phyloP scores from a whole-genome alignment of 2,113 vertebrate species.

The Poeciliopsis prolifica region DNA sequence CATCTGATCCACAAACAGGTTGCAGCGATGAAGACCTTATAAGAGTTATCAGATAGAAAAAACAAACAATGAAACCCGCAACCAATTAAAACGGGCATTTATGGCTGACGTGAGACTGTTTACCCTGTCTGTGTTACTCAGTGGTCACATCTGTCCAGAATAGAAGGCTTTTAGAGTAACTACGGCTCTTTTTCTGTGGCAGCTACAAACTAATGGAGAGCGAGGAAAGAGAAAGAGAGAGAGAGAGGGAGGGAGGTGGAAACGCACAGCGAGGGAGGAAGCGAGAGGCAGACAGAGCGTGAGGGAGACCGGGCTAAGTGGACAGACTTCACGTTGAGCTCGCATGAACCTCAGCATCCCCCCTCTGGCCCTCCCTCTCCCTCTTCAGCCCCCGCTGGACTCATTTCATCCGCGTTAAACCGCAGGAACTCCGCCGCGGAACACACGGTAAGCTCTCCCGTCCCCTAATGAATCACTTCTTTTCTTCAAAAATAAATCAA shows the following conservation, averaged over 20 bases:
- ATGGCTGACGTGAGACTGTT: not conserved
- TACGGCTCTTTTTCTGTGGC: not conserved
- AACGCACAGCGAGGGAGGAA: not conserved
- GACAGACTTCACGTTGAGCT: conserved; percentile 61
- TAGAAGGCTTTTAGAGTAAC: conserved; percentile 44
- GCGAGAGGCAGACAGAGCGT: conserved; percentile 10
- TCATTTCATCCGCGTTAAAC: conserved; percentile 36
- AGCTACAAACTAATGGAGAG: conserved; percentile 40
- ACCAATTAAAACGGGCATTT: not conserved
- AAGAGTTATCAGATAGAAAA: not conserved
- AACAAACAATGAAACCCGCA: not conserved
- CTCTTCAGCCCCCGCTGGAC: conserved; percentile 38
- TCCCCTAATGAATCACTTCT: not conserved
- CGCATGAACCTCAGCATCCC: conserved; percentile 57
- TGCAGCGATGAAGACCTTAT: not conserved
- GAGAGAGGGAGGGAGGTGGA: conserved; percentile 8
- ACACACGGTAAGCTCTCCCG: conserved; percentile 50
- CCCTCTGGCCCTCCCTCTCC: not conserved
- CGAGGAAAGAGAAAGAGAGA: not conserved
- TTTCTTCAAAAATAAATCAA: not conserved
- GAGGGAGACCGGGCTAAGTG: conserved; percentile 43
- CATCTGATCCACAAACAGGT: not conserved
- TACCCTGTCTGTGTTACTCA: conserved; percentile 9
- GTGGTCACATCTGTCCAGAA: conserved; percentile 27
- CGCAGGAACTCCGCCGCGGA: conserved; percentile 6